Base-by-base conservation (phyloP, 2,888 invertebrate species). In the Anaspis maculata region DNA sequence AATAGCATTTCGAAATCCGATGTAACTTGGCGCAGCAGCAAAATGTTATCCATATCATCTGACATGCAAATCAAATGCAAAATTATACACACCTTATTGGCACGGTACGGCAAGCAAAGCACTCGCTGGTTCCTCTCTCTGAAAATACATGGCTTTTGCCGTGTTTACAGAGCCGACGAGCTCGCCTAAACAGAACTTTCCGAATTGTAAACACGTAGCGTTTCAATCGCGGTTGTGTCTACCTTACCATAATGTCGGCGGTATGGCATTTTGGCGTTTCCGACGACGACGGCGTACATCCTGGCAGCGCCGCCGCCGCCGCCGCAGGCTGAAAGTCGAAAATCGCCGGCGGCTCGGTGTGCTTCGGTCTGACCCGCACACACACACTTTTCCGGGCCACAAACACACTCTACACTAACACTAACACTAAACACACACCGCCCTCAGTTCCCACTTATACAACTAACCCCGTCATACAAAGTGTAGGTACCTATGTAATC, bases 11-110 rank as follows among this genome's bases (percentile, higher is more conserved):
- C 60, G 59, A 60, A 62, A 51, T 55, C 54, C 51, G 56, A 56
- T 58, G 56, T 57, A 59, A 61, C 58, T 59, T 57, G 42, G 47
- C 45, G 55, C 57, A 53, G 56, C 52, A 56, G 56, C 61, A 62
- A 62, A 63, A 64, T 62, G 58, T 60, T 41, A 61, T 63, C 59
- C 60, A 55, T 61, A 62, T 62, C 61, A 62, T 63, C 59, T 60
- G 55, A 53, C 55, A 64, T 63, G 63, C 61, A 63, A 63, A 63
- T 64, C 60, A 58, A 58, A 62, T 62, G 62, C 62, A 62, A 62
- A 63, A 64, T 63, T 63, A 63, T 61, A 62, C 61, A n/a, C n/a
- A 61, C 59, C 61, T 63, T 62, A 61, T 61, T 61, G 58, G 54
- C 48, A 54, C 45, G 54, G 52, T 51, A 48, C 50, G 46, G 41